A percentile compares a stretch with the other conserved stretches of the same genome.
Conservation (phyloP, 1,140 invertebrate genomes). For the Aphaenogaster ashmeadi region DNA sequence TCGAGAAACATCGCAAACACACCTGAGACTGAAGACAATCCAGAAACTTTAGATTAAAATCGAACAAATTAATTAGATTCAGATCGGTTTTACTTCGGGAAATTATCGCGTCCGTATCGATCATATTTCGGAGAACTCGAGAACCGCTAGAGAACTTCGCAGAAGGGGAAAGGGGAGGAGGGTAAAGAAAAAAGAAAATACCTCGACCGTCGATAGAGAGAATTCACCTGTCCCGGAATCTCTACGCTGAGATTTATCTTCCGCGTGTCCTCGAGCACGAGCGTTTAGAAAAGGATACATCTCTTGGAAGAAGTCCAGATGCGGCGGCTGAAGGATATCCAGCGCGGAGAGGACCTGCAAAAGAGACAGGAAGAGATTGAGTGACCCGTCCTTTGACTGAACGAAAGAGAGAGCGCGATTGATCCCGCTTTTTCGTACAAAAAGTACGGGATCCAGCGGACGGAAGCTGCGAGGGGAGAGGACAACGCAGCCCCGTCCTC, state of each 20-base stretch:
- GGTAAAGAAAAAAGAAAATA: background rate
- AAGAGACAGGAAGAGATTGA: slow-evolving; percentile 50
- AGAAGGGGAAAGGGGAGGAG: no score
- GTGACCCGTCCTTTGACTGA: slow-evolving; percentile 30
- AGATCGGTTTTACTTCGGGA: background rate
- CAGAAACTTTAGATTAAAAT: slow-evolving; percentile 40
- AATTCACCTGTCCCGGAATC: slow-evolving; percentile 40
- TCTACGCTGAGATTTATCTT: slow-evolving; percentile 29
- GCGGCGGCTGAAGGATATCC: slow-evolving; percentile 98
- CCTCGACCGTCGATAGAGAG: slow-evolving; percentile 18
- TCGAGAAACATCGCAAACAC: slow-evolving; percentile 17
- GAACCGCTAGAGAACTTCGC: background rate
- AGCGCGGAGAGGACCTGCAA: slow-evolving; percentile 97
- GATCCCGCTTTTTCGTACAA: slow-evolving; percentile 17
- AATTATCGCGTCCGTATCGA: background rate
- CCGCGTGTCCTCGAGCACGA: slow-evolving; percentile 6
- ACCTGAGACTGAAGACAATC: background rate
- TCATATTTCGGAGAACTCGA: background rate
- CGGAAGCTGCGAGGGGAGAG: background rate
- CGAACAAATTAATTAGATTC: background rate
- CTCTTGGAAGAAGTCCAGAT: slow-evolving; percentile 99
- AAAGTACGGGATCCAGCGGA: background rate
- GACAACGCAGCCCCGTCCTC: slow-evolving; percentile 4
- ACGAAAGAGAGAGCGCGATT: background rate
- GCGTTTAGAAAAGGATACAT: slow-evolving; percentile 96